These are phyloP conservation scores for Drosophila pseudotalamancana DNA, from an alignment of 2,888 invertebrate genomes.

Conservation along the genomic window DNA sequence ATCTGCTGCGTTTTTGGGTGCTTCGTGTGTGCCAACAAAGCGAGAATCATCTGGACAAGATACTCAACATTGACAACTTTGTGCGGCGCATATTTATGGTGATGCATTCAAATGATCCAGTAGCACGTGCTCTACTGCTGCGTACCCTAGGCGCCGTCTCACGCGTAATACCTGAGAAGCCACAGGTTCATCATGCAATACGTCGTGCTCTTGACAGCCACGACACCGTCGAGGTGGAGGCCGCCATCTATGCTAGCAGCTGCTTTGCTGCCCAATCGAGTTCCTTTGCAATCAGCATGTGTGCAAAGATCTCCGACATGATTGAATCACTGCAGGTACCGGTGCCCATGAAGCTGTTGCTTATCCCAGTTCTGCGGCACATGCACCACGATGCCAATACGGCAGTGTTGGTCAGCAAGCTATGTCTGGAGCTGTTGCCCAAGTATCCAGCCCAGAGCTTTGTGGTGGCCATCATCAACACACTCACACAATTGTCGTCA, in stretches of 20 bases:
- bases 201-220: constrained; percentile 96
- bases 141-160: constrained; percentile 95
- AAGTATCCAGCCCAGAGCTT: constrained; percentile 93
- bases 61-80: constrained; percentile 97
- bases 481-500: constrained; percentile 94
- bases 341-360: constrained; percentile 94
- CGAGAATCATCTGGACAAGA: constrained; percentile 97
- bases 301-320: constrained; percentile 97
- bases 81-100: constrained; percentile 96
- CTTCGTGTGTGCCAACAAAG: constrained; percentile 97
- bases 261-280: constrained; percentile 98
- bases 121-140: constrained; percentile 95
- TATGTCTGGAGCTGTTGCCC: constrained; percentile 90
- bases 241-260: constrained; percentile 97
- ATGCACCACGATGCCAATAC: constrained; percentile 93
- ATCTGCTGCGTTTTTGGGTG: constrained; percentile 96
- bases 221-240: constrained; percentile 97
- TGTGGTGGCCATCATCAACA: constrained; percentile 92
- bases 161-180: constrained; percentile 95
- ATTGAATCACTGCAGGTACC: constrained; percentile 96
- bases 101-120: constrained; percentile 98
- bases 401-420: constrained; percentile 88
- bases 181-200: constrained; percentile 98
- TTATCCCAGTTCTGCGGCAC: constrained; percentile 95
- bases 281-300: constrained; percentile 97